Conservation (phyloP, 2,888 invertebrate genomes). For the Schizaphis graminum region DNA sequence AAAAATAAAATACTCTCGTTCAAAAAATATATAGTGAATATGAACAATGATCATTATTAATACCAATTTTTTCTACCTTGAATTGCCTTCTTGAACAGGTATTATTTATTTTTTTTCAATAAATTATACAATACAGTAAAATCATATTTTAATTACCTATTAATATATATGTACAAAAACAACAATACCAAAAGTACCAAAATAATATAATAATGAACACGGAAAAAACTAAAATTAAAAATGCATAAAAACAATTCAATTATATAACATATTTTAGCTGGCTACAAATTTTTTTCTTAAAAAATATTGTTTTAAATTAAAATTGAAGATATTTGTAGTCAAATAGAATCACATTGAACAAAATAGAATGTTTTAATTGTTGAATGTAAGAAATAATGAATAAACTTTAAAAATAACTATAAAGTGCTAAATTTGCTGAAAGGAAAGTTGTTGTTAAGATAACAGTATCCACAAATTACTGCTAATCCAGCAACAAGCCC, state of each 20-base stretch:
- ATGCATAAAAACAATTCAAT: not conserved
- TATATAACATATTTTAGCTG: not conserved
- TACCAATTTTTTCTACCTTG: not conserved
- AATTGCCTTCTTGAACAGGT: not conserved
- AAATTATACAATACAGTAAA: not conserved
- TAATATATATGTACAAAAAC: slow-evolving; percentile 8
- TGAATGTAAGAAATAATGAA: not conserved
- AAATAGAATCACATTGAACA: slow-evolving; percentile 9
- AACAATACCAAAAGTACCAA: not conserved
- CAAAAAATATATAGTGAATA: not conserved
- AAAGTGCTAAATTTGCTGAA: slow-evolving; percentile 48
- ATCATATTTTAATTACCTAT: not conserved
- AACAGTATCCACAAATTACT: slow-evolving; percentile 57
- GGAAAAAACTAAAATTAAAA: not conserved
- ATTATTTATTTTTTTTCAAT: not conserved
- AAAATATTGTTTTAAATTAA: not conserved
- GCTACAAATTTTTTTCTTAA: not conserved
- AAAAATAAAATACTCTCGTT: not conserved
- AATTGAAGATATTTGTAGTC: not conserved
- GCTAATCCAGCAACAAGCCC: slow-evolving; percentile 61
- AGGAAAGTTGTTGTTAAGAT: slow-evolving; percentile 48
- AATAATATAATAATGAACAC: not conserved
- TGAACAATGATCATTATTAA: not conserved
- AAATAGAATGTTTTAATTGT: not conserved
- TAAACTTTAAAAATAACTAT: slow-evolving; percentile 11